These are phyloP conservation scores for Momotus momota DNA, from an alignment of 2,797 vertebrate species.

Conservation along the genomic window DNA sequence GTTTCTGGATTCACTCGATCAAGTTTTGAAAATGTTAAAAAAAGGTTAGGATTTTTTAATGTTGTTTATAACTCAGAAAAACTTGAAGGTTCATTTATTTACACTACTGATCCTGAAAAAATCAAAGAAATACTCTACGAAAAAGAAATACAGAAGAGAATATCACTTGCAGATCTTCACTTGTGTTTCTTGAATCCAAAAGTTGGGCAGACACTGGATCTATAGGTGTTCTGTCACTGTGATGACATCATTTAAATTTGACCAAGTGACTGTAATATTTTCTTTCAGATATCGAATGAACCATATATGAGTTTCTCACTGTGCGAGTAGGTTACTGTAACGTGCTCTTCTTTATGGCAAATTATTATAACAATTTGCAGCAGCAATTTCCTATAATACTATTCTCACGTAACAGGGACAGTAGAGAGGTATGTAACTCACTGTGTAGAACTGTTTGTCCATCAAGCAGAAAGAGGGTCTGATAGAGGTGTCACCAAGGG, in stretches of 20 bases:
- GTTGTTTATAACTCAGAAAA: background rate
- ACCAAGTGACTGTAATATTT: background rate
- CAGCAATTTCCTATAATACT: background rate
- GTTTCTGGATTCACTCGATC: background rate
- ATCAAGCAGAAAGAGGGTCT: background rate
- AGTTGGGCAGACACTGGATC: background rate
- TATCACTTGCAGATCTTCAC: background rate
- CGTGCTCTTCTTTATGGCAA: background rate
- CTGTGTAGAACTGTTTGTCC: background rate
- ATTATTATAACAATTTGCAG: slow-evolving; percentile 10
- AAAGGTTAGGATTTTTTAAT: background rate
- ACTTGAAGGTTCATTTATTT: background rate
- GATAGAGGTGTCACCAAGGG: background rate
- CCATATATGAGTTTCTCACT: background rate
- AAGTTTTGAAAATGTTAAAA: background rate
- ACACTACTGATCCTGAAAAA: background rate
- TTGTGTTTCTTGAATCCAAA: background rate
- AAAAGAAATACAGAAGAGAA: background rate
- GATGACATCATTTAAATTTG: background rate
- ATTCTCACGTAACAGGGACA: background rate
- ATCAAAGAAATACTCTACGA: background rate
- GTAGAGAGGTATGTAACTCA: background rate
- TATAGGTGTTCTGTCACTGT: background rate
- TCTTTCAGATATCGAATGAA: background rate
- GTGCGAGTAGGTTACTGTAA: background rate